Evolutionary conservation across 1,140 invertebrate species (phyloP), one percentile per base, ranked within the genome.

Genomic region (Drosophila saltans): DNA sequence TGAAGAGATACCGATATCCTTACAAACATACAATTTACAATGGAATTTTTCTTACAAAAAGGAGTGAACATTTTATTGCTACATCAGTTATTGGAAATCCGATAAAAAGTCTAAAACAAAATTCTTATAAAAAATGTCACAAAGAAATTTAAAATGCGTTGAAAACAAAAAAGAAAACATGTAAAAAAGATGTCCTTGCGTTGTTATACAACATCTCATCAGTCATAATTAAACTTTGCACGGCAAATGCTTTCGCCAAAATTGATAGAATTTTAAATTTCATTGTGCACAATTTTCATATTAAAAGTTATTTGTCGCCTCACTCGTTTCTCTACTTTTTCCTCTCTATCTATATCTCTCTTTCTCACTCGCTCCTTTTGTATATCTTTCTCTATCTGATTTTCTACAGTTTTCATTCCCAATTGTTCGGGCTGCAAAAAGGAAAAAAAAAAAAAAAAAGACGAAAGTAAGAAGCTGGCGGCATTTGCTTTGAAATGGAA

Each of bases 401-500:
- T 52, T 5, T 26, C 6, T 24, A 26, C 6, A 52, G 45, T 9
- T 82, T 82, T 75, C 33, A 69, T 55, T 52, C 62, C 52, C 74
- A 82, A 75, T 75, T 78, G 67, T 81, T 81, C 59, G 33, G 33
- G 33, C 33, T 36, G 33, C 33, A 26, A 58, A 40, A 66, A 30
- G n/a, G 28, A 30, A n/a, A 59, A 64, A 6, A 43, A n/a, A 55
- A 16, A 39, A 60, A 43, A 58, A 72, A 60, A 10, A 26, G 11
- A 43, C 10, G 11, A 43, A 43, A 16, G 10, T 16, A 43, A 26
- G 66, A 30, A 40, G 75, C 75, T 74, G 66, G 52, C 57, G 80
- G 78, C 73, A 70, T 71, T 86, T 66, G 66, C 82, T 85, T 85
- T 85, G 78, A 86, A 72, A 85, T 85, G 78, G 66, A 86, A 85